Percentiles rank a stretch among this genome's conserved stretches.
Evolutionary conservation across 2,113 vertebrate species (phyloP).

Genomic region (Rhea americana): DNA sequence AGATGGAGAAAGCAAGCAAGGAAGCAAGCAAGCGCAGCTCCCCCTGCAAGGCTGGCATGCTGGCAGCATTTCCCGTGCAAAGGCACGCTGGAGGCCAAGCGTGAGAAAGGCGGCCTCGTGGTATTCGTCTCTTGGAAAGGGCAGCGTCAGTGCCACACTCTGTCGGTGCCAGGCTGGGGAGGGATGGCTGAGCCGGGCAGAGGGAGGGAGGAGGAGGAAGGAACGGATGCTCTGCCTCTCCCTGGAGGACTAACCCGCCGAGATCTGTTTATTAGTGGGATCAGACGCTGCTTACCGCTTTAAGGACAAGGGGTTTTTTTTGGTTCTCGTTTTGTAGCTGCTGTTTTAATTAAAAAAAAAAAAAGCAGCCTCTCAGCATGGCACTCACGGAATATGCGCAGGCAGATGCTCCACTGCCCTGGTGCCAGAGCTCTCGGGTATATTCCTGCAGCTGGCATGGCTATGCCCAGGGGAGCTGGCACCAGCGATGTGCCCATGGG

Average conservation of each 20-base stretch:
- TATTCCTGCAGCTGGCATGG: neutral
- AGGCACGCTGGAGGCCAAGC: fast-evolving
- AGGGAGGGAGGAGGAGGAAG: neutral
- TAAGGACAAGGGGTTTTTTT: neutral
- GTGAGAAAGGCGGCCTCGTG: neutral
- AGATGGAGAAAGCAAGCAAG: neutral
- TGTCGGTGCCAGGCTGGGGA: neutral
- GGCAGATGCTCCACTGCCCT: neutral
- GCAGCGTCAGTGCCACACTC: fast-evolving
- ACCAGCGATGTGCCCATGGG: no score
- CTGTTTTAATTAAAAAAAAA: neutral
- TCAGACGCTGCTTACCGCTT: fast-evolving
- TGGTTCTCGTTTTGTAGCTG: neutral
- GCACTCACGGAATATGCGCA: neutral
- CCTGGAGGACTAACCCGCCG: fast-evolving
- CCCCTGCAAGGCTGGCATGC: neutral
- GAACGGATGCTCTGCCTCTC: neutral
- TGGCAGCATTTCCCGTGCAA: neutral
- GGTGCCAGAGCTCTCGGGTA: no score
- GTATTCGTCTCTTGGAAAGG: neutral
- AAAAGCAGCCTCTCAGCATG: neutral
- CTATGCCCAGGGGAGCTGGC: no score
- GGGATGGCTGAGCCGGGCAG: neutral
- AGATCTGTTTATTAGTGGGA: neutral
- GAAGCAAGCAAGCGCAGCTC: no score